phyloP scores from a whole-genome alignment of 2,113 vertebrate species.

The cattle (Bos taurus) region ARS-UCD2.0 NC_037351.1:41124001-41124500 shows the following conservation, averaged over 20 bases:
- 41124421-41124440: not conserved
- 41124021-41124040: not conserved
- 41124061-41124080: not conserved
- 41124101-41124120: not conserved
- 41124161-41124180: not conserved
- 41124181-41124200: not conserved
- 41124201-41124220: not conserved
- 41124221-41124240: not conserved
- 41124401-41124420: not conserved
- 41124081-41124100: not conserved
- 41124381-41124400: not conserved
- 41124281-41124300: not conserved
- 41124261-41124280: not conserved
- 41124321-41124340: not conserved
- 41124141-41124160: not conserved
- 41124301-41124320: not conserved
- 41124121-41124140: not conserved
- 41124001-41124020: not conserved
- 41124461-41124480: not conserved
- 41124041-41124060: not conserved
- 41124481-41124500: not conserved
- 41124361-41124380: not conserved
- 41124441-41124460: not conserved
- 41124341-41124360: not conserved
- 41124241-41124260: not conserved